Base-by-base conservation (phyloP, 2,888 invertebrate genomes). In the Tipula vernalis region DNA sequence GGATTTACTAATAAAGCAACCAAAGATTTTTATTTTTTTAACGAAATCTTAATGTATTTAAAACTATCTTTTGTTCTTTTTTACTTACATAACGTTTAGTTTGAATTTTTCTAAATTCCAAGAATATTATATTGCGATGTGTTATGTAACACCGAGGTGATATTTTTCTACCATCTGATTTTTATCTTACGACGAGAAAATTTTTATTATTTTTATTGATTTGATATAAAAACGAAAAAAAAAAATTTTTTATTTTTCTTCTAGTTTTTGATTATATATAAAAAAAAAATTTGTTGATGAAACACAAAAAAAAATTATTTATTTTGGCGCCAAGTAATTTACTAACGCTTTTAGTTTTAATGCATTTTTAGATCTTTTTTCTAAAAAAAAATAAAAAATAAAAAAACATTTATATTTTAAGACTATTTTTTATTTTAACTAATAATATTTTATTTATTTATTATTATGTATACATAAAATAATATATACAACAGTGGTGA, bases 321-420 rank as follows among this genome's bases (percentile, higher is more conserved):
- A 10, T 71, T 71, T 71, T 71, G 71, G 71, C 71, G 71, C 71
- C 71, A 71, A 71, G 28, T 71, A 71, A 71, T 71, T 71, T 71
- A 71, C 71, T 71, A 71, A 71, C 71, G 71, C 71, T 71, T 71
- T 71, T 71, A 71, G 71, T 71, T 71, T 71, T 71, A 71, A 71
- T 71, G 71, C 71, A 71, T 71, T 71, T 71, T 71, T 71, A 71
- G 71, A 71, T 71, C 71, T 71, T 71, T 71, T 71, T 71, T 8
- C n/a, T n/a, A 71, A 71, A 51, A 71, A 71, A 51, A 2, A 71
- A 18, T 28, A 51, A 71, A 71, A 51, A 71, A 71, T n/a, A 2
- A 71, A 18, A 71, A 51, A 51, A n/a, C 51, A 57, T 57, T 15
- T 57, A 57, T 71, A 28, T 71, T 71, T 71, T 57, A 57, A 57